Evolutionary conservation across 2,888 invertebrate genomes (phyloP).

Genomic region (Tridacna gigas): DNA sequence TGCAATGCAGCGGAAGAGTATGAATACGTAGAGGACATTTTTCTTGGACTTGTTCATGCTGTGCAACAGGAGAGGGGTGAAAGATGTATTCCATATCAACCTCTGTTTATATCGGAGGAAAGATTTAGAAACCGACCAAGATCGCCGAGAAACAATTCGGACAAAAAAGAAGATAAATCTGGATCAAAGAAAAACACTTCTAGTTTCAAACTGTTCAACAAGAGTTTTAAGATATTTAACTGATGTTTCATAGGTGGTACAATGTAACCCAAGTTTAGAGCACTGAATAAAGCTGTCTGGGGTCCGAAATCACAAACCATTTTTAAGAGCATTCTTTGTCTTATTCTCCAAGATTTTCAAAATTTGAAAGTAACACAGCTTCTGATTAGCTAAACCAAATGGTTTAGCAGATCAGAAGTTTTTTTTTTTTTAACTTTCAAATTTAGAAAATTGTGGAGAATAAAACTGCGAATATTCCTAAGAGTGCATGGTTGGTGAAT

Average conservation of each 20-base stretch:
- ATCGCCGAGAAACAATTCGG: conserved; percentile 72
- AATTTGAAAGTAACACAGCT: too few species aligned
- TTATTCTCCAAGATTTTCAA: too few species aligned
- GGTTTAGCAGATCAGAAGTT: too few species aligned
- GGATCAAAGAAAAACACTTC: conserved; percentile 74
- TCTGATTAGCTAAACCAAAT: too few species aligned
- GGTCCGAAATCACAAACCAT: too few species aligned
- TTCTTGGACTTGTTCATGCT: conserved; percentile 81
- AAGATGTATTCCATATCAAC: conserved; percentile 77
- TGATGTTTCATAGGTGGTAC: conserved; percentile 47
- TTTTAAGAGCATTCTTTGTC: too few species aligned
- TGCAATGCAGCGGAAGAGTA: conserved; percentile 85
- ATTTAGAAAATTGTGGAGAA: too few species aligned
- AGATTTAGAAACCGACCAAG: conserved; percentile 74
- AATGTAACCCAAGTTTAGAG: background rate
- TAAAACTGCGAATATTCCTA: too few species aligned
- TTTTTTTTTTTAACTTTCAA: too few species aligned
- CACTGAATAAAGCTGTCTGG: too few species aligned
- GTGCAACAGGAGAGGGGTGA: conserved; percentile 81
- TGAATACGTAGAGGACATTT: conserved; percentile 82
- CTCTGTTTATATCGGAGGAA: conserved; percentile 82
- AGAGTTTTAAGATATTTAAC: conserved; percentile 82
- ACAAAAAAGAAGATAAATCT: conserved; percentile 77
- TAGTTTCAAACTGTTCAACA: conserved; percentile 78
- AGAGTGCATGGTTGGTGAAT: too few species aligned